phyloP scores from a whole-genome alignment of 2,113 vertebrate species.

The Aspiorhynchus laticeps region DNA sequence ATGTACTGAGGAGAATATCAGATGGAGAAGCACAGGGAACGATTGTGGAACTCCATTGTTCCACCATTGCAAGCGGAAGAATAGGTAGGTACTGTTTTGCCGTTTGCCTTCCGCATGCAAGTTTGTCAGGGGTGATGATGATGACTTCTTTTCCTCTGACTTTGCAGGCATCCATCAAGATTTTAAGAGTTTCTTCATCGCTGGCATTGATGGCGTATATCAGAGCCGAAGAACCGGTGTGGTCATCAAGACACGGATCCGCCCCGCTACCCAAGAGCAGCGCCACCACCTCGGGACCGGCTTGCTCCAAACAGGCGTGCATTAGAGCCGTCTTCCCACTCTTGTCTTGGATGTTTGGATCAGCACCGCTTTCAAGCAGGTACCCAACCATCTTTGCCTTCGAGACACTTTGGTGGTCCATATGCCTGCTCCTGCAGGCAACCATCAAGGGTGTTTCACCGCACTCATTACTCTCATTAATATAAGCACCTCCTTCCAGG shows the following conservation, averaged over 20 bases:
- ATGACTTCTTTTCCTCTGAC: constrained; percentile 91
- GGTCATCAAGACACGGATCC: constrained; percentile 88
- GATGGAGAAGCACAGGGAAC: constrained; percentile 77
- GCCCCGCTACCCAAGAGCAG: constrained; percentile 82
- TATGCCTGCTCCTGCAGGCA: constrained; percentile 84
- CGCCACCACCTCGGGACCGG: constrained; percentile 82
- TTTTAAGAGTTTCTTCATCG: constrained; percentile 81
- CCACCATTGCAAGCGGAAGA: constrained; percentile 66
- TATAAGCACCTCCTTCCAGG: constrained; percentile 88
- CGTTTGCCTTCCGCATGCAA: constrained; percentile 74
- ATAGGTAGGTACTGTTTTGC: constrained; percentile 82
- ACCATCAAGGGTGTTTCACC: constrained; percentile 92
- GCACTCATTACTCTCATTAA: constrained; percentile 90
- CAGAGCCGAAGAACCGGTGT: constrained; percentile 80
- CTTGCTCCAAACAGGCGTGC: constrained; percentile 85
- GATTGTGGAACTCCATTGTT: constrained; percentile 56
- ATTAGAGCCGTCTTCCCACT: constrained; percentile 88
- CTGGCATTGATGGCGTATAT: constrained; percentile 84
- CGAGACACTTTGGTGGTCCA: constrained; percentile 83
- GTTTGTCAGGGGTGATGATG: constrained; percentile 85
- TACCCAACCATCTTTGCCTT: constrained; percentile 89
- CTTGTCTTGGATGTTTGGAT: constrained; percentile 94
- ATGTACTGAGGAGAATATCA: constrained; percentile 78
- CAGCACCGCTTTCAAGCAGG: constrained; percentile 89
- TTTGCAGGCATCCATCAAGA: constrained; percentile 87